Evolutionary conservation across 2,113 vertebrate genomes (phyloP), one percentile per base, ranked within the genome.

Genomic region (Erinaceus europaeus): DNA sequence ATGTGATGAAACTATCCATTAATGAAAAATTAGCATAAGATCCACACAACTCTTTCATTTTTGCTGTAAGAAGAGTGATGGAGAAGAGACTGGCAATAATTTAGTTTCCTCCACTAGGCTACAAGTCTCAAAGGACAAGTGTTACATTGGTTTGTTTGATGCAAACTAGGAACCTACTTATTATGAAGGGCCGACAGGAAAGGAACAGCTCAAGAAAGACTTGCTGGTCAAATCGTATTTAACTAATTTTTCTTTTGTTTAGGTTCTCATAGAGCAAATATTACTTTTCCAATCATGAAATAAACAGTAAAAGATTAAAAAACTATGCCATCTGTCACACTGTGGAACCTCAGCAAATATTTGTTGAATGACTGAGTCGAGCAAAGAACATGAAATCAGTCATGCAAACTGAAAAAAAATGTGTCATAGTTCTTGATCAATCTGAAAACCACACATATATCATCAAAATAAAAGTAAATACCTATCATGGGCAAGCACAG

Each of bases 311-410:
- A 59, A 25, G 57, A 15, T 15, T 14, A 27, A 38, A 82, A 65
- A 29, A 42, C 36, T 23, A 36, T 57, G 65, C 48, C 76, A 42
- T 65, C 65, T 73, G 73, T 67, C 36, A 36, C 4, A n/a, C 38
- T 38, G 32, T 65, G 36, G 40, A 42, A 65, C 32, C 29, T 42
- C n/a, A 46, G 89, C 34, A 87, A 84, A 38, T 91, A 92, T 90
- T 93, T 91, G 52, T 32, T 69, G 86, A 88, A 18, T 38, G 53
- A 88, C 46, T 67, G 52, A 94, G 78, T 12, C 29, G 69, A 53
- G 71, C 27, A 78, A 72, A 88, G 64, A 91, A 29, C 36, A 53
- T 65, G 61, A 84, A 90, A 46, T 48, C 64, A 88, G 25, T 13
- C 32, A 57, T 11, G 32, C 21, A 46, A 76, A 85, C 40, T 46